Percentiles rank a stretch among this genome's conserved stretches.
phyloP scores from a whole-genome alignment of 92 coral and sea anemone genomes.

The Blastomussa wellsi region DNA sequence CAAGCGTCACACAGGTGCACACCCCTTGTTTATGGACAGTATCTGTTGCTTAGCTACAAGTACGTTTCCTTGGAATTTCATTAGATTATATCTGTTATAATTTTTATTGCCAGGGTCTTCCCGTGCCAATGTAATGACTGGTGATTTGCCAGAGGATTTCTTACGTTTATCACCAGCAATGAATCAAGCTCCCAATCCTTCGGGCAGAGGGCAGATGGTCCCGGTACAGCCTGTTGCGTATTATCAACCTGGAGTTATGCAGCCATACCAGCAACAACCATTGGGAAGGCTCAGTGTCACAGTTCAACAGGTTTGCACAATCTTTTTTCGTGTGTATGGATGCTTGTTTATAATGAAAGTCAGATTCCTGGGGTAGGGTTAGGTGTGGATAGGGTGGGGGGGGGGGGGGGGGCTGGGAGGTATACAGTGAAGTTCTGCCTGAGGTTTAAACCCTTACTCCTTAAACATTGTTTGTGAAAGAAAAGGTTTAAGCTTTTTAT shows the following conservation, averaged over 20 bases:
- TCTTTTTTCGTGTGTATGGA: too few relatives aligned
- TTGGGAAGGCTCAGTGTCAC: conserved; percentile 84
- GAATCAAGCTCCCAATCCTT: conserved; percentile 55
- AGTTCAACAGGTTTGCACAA: conserved; percentile 73
- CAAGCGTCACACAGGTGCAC: too few relatives aligned
- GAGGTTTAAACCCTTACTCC: too few relatives aligned
- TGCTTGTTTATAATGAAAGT: too few relatives aligned
- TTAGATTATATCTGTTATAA: neutral
- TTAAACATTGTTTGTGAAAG: too few relatives aligned
- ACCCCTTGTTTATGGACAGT: too few relatives aligned
- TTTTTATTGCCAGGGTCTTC: conserved; percentile 24
- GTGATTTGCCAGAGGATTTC: conserved; percentile 95
- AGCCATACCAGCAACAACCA: conserved; percentile 35
- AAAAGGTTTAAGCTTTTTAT: too few relatives aligned
- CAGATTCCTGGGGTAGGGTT: too few relatives aligned
- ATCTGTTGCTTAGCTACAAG: too few relatives aligned
- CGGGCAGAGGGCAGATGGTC: conserved; percentile 47
- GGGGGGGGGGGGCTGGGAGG: too few relatives aligned
- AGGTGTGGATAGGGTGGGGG: too few relatives aligned
- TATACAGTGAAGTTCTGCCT: too few relatives aligned
- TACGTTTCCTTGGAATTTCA: neutral
- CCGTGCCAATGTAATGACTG: conserved; percentile 82
- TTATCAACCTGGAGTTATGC: conserved; percentile 36
- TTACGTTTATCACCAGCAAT: conserved; percentile 63
- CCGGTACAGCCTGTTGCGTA: conserved; percentile 57